A percentile compares a stretch with the other conserved stretches of the same genome.
phyloP scores from a whole-genome alignment of 1,140 invertebrate species.

The Drosophila lacteicornis region DNA sequence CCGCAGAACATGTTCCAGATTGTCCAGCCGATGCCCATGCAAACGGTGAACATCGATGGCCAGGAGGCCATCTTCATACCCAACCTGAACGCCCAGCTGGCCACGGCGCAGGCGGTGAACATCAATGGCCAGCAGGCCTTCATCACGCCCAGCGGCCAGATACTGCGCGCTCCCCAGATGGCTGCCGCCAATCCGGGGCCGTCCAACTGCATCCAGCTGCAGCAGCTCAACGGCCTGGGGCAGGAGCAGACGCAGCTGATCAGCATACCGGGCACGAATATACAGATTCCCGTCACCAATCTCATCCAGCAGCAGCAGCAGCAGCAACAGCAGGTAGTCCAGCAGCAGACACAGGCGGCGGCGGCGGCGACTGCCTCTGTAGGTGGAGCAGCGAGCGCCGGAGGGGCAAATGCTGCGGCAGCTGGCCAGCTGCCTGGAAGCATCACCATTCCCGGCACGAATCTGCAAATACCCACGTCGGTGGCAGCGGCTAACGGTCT shows the following conservation, averaged over 20 bases:
- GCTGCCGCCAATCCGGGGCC: constrained; percentile 34
- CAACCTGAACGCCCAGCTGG: constrained; percentile 76
- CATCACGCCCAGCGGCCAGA: constrained; percentile 87
- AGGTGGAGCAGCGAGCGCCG: constrained; percentile 2
- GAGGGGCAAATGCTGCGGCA: neutral
- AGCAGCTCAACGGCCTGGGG: constrained; percentile 86
- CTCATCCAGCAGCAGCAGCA: constrained; percentile 71
- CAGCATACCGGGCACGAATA: constrained; percentile 87
- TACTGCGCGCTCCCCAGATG: constrained; percentile 86
- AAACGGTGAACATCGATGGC: constrained; percentile 96
- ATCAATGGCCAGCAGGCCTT: constrained; percentile 85
- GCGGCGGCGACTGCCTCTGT: constrained; percentile 17
- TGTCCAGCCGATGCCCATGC: constrained; percentile 87
- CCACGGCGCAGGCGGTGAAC: constrained; percentile 75
- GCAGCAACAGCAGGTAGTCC: constrained; percentile 55
- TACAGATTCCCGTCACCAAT: constrained; percentile 86
- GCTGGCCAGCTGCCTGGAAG: constrained; percentile 52
- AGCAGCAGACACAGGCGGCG: constrained; percentile 35
- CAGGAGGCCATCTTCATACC: constrained; percentile 96
- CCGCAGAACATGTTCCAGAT: constrained; percentile 83
- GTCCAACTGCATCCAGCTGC: constrained; percentile 44
- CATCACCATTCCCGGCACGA: constrained; percentile 87
- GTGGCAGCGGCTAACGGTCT: constrained; percentile 79
- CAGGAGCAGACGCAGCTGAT: constrained; percentile 86
- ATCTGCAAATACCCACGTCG: constrained; percentile 86